Percentiles rank a stretch among this genome's conserved stretches.
Evolutionary conservation across 2,113 vertebrate genomes (phyloP).

Genomic region (Melanostigma gelatinosum): DNA sequence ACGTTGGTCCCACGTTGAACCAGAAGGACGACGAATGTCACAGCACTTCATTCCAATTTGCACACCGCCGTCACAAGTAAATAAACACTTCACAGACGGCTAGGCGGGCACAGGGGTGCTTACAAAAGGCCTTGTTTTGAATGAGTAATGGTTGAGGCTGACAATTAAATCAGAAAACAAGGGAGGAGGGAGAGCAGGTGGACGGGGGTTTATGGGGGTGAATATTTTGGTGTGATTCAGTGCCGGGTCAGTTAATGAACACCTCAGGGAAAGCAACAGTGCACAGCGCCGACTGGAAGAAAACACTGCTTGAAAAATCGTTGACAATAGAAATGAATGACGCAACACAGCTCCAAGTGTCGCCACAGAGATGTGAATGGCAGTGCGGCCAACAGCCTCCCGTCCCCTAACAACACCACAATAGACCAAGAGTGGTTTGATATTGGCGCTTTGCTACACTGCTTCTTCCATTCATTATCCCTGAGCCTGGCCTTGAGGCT

Average conservation of each 20-base stretch:
- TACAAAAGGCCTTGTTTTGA: conserved; percentile 62
- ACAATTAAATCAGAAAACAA: conserved; percentile 60
- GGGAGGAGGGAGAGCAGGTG: neutral
- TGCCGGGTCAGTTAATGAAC: conserved; percentile 68
- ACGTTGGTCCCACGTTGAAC: conserved; percentile 30
- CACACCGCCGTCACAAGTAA: conserved; percentile 63
- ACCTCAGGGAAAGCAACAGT: conserved; percentile 42
- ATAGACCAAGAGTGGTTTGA: conserved; percentile 44
- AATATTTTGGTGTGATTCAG: conserved; percentile 55
- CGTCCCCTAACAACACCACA: conserved; percentile 35
- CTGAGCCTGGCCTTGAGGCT: conserved; percentile 27
- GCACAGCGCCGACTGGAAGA: neutral
- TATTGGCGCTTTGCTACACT: conserved; percentile 28
- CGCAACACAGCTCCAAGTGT: conserved; percentile 41
- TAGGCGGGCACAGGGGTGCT: conserved; percentile 53
- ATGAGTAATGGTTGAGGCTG: conserved; percentile 65
- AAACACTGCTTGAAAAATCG: conserved; percentile 26
- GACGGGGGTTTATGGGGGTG: conserved; percentile 22
- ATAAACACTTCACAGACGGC: conserved; percentile 67
- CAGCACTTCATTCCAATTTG: conserved; percentile 63
- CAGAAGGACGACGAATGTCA: conserved; percentile 71
- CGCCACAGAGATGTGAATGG: conserved; percentile 38
- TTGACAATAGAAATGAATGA: conserved; percentile 62
- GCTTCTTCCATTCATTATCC: conserved; percentile 67
- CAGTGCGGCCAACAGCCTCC: conserved; percentile 20